phyloP scores from a whole-genome alignment of 2,797 vertebrate species.

The Smutsia temminckii region DNA sequence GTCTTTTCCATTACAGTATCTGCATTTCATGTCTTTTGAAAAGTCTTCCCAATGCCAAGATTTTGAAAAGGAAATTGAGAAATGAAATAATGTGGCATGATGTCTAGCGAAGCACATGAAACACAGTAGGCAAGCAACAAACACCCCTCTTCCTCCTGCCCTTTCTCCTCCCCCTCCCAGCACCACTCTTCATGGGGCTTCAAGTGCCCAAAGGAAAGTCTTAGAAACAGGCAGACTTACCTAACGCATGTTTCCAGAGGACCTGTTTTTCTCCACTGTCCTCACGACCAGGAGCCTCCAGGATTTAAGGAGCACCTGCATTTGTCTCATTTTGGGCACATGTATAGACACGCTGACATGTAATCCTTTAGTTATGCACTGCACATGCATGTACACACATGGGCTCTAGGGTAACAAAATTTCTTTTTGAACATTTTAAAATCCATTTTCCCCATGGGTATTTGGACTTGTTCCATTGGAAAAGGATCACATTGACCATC shows the following conservation, averaged over 20 bases:
- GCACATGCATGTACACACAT: background rate
- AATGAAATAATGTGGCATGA: background rate
- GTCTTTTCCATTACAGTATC: background rate
- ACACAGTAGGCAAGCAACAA: background rate
- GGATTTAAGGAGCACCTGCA: background rate
- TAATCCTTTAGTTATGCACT: background rate
- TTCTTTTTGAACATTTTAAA: background rate
- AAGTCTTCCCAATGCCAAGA: background rate
- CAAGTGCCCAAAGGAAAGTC: background rate
- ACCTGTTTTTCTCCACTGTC: background rate
- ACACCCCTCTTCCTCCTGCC: background rate
- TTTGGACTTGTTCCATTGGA: conserved; percentile 28
- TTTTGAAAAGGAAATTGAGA: conserved; percentile 38
- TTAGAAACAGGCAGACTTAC: background rate
- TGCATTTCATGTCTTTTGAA: conserved; percentile 45
- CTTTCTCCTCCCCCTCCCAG: background rate
- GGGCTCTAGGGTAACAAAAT: background rate
- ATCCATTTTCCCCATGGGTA: background rate
- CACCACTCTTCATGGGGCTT: background rate
- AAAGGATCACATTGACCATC: background rate
- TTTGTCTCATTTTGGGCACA: background rate
- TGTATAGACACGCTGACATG: background rate
- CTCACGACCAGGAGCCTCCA: background rate
- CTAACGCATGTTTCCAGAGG: background rate
- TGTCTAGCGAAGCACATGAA: background rate